These are phyloP conservation scores for Tychaedon coryphoeus DNA, from an alignment of 2,113 vertebrate genomes.

Conservation along the genomic window DNA sequence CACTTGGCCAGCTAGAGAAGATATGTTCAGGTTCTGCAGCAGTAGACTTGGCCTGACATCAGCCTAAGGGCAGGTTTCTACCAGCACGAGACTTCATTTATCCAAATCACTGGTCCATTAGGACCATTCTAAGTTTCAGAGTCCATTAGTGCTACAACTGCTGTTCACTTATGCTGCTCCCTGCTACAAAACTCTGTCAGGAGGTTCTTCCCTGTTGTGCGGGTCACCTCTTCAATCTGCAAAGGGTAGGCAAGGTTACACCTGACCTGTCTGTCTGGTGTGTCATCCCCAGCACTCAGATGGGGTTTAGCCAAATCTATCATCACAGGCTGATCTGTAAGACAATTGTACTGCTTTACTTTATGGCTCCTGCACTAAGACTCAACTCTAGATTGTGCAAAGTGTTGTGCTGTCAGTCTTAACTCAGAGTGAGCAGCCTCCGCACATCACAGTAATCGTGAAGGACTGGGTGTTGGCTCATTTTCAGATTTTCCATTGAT, in stretches of 20 bases:
- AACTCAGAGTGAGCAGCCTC: not conserved
- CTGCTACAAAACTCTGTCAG: not conserved
- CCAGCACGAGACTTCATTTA: not conserved
- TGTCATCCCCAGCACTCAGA: not conserved
- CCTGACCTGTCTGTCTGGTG: not conserved
- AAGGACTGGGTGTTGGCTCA: not conserved
- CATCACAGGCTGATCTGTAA: not conserved
- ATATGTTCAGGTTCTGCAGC: not conserved
- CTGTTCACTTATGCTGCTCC: not conserved
- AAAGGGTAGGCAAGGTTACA: not conserved
- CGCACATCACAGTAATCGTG: not conserved
- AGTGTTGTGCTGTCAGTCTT: not conserved
- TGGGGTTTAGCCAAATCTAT: not conserved
- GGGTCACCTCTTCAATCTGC: not conserved
- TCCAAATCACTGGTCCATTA: not conserved
- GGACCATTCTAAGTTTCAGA: not conserved
- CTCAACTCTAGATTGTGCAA: not conserved
- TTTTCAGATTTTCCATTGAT: slow-evolving; percentile 55
- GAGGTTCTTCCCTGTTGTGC: not conserved
- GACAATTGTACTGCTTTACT: not conserved
- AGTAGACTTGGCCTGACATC: not conserved
- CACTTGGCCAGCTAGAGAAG: not conserved
- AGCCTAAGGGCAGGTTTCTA: not conserved
- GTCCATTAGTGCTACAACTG: not conserved
- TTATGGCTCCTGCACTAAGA: not conserved